phyloP scores from a whole-genome alignment of 2,797 vertebrate genomes.

The Trichosurus vulpecula region DNA sequence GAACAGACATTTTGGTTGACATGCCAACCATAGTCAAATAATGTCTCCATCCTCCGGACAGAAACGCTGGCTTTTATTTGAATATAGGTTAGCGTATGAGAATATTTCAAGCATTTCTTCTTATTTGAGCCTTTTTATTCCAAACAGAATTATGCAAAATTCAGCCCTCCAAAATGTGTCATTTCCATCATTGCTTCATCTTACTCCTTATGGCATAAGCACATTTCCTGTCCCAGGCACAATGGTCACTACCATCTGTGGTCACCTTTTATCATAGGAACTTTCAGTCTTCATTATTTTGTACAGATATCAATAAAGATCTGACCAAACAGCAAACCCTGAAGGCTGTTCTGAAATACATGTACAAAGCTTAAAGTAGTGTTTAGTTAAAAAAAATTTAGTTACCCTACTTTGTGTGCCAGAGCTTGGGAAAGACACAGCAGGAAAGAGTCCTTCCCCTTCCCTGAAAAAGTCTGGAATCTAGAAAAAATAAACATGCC shows the following conservation, averaged over 20 bases:
- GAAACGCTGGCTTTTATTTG: slow-evolving; percentile 74
- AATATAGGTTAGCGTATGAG: slow-evolving; percentile 59
- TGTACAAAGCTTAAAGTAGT: neutral
- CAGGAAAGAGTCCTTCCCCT: neutral
- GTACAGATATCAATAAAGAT: slow-evolving; percentile 81
- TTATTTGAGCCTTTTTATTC: slow-evolving; percentile 46
- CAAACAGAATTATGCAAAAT: slow-evolving; percentile 8
- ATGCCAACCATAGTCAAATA: slow-evolving; percentile 50
- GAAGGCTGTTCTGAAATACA: neutral
- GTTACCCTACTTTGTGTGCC: neutral
- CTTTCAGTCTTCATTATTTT: slow-evolving; percentile 79
- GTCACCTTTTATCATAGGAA: slow-evolving; percentile 57
- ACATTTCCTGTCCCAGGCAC: slow-evolving; percentile 75
- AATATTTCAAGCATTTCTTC: slow-evolving; percentile 70
- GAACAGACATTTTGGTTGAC: slow-evolving; percentile 58
- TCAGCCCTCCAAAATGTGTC: slow-evolving; percentile 61
- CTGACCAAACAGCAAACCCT: neutral
- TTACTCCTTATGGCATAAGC: slow-evolving; percentile 72
- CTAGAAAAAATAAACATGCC: neutral
- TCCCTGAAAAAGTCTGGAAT: neutral
- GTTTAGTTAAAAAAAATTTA: neutral
- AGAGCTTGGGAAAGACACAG: neutral
- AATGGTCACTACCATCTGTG: slow-evolving; percentile 60
- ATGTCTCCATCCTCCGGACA: slow-evolving; percentile 50
- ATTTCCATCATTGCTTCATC: slow-evolving; percentile 63